Percentiles rank a stretch among this genome's conserved stretches.
These are phyloP conservation scores for Arremon aurantiirostris DNA, from an alignment of 2,797 vertebrate species.

Conservation along the genomic window DNA sequence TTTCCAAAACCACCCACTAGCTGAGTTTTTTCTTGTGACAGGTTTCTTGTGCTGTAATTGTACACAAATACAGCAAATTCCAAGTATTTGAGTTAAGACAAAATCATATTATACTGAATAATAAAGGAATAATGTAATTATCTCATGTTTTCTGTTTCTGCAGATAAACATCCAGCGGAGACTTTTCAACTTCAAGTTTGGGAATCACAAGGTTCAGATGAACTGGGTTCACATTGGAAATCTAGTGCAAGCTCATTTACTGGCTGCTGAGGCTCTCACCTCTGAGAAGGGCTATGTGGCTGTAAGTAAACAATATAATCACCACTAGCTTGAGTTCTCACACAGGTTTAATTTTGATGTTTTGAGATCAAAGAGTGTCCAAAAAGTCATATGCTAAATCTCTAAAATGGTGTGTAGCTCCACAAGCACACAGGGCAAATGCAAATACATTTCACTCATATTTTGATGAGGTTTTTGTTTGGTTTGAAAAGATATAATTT, in stretches of 20 bases:
- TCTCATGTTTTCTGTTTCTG: not conserved
- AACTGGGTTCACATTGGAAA: slow-evolving; percentile 94
- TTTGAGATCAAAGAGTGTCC: not conserved
- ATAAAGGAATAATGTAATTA: not conserved
- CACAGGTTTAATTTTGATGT: not conserved
- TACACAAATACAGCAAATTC: not conserved
- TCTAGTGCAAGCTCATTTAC: slow-evolving; percentile 85
- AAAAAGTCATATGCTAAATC: not conserved
- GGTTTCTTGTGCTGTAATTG: not conserved
- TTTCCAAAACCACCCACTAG: not conserved
- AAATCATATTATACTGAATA: not conserved
- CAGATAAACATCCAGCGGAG: slow-evolving; percentile 87
- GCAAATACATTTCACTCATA: not conserved
- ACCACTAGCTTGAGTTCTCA: not conserved
- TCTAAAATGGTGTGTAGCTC: not conserved
- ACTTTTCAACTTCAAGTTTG: slow-evolving; percentile 87
- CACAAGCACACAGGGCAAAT: not conserved
- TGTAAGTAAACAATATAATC: slow-evolving; percentile 77
- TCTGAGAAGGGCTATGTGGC: slow-evolving; percentile 78
- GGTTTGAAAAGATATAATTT: not conserved
- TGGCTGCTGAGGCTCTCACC: slow-evolving; percentile 86
- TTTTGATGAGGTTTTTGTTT: not conserved
- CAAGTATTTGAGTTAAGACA: not conserved
- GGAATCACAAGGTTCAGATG: slow-evolving; percentile 82
- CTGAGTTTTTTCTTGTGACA: not conserved